Conservation (phyloP, 1,140 invertebrate species). For the Probaryconus sp. region DNA sequence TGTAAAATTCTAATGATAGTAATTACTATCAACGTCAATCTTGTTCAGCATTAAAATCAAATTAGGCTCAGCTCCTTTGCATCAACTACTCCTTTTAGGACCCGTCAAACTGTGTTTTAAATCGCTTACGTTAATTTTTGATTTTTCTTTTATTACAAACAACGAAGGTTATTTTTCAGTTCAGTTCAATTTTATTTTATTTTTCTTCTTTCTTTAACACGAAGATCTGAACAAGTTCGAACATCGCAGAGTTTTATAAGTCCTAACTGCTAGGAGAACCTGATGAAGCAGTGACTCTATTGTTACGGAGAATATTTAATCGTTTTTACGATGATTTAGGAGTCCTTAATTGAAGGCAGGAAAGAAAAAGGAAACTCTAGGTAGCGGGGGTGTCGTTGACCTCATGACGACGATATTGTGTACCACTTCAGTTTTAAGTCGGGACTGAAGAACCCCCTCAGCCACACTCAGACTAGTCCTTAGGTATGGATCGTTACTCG, state of each 20-base stretch:
- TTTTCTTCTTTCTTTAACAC: no score
- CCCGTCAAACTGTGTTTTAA: no score
- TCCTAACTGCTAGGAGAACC: not conserved
- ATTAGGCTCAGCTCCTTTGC: no score
- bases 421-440: conserved; percentile 75
- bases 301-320: conserved; percentile 69
- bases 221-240: no score
- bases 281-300: conserved; percentile 38
- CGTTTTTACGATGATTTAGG: conserved; percentile 65
- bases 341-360: conserved; percentile 71
- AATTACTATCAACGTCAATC: conserved; percentile 14
- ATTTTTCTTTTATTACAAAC: no score
- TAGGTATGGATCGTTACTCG: conserved; percentile 75
- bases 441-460: conserved; percentile 72
- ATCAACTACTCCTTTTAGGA: no score
- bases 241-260: conserved; percentile 66
- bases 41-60: conserved; percentile 11
- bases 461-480: conserved; percentile 73
- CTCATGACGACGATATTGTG: conserved; percentile 70
- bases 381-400: conserved; percentile 66
- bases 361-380: conserved; percentile 48
- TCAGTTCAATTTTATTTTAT: no score
- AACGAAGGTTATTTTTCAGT: no score
- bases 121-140: no score
- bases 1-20: conserved; percentile 10